Evolutionary conservation across 2,888 invertebrate genomes (phyloP), one percentile per base, ranked within the genome.

Genomic region (Limnephilus auricula): DNA sequence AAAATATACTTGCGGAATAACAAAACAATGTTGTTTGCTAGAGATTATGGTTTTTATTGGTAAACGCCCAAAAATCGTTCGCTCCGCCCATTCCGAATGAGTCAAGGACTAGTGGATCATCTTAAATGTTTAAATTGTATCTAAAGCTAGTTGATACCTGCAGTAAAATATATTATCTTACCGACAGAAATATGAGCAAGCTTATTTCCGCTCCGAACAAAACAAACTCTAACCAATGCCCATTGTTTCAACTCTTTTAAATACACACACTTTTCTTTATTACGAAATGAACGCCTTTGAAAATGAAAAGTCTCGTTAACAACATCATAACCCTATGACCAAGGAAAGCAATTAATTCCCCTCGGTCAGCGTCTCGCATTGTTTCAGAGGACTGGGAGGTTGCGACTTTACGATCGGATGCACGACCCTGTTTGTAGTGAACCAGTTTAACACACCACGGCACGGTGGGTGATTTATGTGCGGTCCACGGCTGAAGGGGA

Each of bases 311-410:
- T 65, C 65, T 65, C 65, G 65, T 65, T 85, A 85, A 25, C 37
- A 40, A 40, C 85, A 40, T 45, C 40, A 40, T 40, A 85, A 37
- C 84, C n/a, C 40, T 9, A 6, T 12, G 40, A 85, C 85, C 85
- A 15, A 40, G 40, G 85, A 85, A 85, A 82, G 37, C 85, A 85
- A 85, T 85, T 40, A 85, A 85, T 85, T 89, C 45, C 34, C 45
- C 2, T 88, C 32, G 65, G 78, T 88, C 30, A 79, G 79, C 37
- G 32, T 80, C 34, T 79, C 30, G 37, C 79, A 80, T 30, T 89
- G 89, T 40, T 40, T 32, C 85, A 40, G 40, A 34, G n/a, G n/a
- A n/a, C n/a, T n/a, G n/a, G n/a, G n/a, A n/a, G 40, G n/a, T 30
- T n/a, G 34, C 25, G 15, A 30, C 40, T 85, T 85, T 85, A 85